Evolutionary conservation across 2,797 vertebrate genomes (phyloP), one percentile per base, ranked within the genome.

Genomic region (Smutsia temminckii): DNA sequence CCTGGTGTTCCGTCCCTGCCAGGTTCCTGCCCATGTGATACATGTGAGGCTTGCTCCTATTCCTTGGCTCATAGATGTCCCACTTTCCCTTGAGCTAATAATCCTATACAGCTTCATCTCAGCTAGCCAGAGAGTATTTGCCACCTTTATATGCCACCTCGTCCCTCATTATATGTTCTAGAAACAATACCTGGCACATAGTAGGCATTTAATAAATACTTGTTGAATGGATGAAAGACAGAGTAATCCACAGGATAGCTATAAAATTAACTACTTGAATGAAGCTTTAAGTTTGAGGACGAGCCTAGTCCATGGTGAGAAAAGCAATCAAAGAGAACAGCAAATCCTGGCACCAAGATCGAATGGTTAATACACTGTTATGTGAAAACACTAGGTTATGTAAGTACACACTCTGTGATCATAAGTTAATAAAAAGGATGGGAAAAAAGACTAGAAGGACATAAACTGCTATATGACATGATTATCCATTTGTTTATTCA

Each of bases 251-350:
- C 34, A 66, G 40, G 42, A 7, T 90, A 40, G 53, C 46, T 85
- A 46, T 61, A 89, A 51, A 96, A 85, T 81, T 89, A 85, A 85
- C 77, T 46, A 29, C 37, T 74, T 78, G 25, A 9, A 59, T 55
- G 57, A 84, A 85, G 53, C 40, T 93, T 17, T 85, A 88, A 72
- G 84, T 68, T 42, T 95, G 74, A 64, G 63, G 25, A 49, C 93
- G 51, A 91, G 9, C 72, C 51, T 63, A 69, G 61, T 25, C 66
- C 46, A 23, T 64, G 61, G 63, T 51, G n/a, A 25, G 32, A 95
- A 79, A 20, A 81, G 84, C 61, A 71, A 11, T 74, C 8, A 29
- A 83, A 88, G 40, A 87, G 55, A 14, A 89, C 32, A 75, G 68
- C 29, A 59, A 49, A 40, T 93, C 40, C 88, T 92, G 61, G 40